Percentiles rank a stretch among this genome's conserved stretches.
Conservation (phyloP, 2,888 invertebrate genomes). For the Cheilosia impressa region DNA sequence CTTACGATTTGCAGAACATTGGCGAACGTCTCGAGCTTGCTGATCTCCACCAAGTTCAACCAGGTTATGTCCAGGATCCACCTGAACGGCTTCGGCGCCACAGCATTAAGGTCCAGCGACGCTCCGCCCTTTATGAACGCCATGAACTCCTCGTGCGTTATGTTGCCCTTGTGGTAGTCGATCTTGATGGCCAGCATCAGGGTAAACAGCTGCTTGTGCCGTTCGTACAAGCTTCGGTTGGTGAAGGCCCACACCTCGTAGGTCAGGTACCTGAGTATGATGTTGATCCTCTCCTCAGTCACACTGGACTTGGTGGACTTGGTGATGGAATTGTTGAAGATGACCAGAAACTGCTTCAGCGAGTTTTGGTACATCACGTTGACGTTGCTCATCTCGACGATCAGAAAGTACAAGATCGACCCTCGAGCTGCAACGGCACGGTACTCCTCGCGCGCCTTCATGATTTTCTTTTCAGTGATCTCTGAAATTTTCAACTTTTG, state of each 20-base stretch:
- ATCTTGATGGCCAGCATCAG: conserved; percentile 98
- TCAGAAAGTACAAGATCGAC: conserved; percentile 96
- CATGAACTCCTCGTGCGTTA: conserved; percentile 96
- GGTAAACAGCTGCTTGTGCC: conserved; percentile 96
- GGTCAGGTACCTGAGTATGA: conserved; percentile 94
- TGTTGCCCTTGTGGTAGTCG: conserved; percentile 91
- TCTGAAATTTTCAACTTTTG: conserved; percentile 96
- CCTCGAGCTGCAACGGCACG: conserved; percentile 97
- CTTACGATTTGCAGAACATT: conserved; percentile 90
- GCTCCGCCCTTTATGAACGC: conserved; percentile 98
- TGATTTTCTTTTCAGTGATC: conserved; percentile 97
- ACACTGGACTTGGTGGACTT: conserved; percentile 93
- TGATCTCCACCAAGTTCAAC: conserved; percentile 97
- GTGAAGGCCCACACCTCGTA: conserved; percentile 97
- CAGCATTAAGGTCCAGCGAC: conserved; percentile 95
- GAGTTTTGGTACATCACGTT: conserved; percentile 99
- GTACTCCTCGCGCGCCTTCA: conserved; percentile 96
- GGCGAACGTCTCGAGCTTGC: conserved; percentile 91
- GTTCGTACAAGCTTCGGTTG: conserved; percentile 95
- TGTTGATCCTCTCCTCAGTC: conserved; percentile 93
- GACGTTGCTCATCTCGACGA: conserved; percentile 98
- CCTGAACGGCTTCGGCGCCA: conserved; percentile 94
- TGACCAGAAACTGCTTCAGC: conserved; percentile 95
- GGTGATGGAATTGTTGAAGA: conserved; percentile 97
- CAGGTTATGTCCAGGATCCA: conserved; percentile 98